A percentile compares a stretch with the other conserved stretches of the same genome.
Conservation (phyloP, 2,113 vertebrate genomes). For the Xenus cinereus region DNA sequence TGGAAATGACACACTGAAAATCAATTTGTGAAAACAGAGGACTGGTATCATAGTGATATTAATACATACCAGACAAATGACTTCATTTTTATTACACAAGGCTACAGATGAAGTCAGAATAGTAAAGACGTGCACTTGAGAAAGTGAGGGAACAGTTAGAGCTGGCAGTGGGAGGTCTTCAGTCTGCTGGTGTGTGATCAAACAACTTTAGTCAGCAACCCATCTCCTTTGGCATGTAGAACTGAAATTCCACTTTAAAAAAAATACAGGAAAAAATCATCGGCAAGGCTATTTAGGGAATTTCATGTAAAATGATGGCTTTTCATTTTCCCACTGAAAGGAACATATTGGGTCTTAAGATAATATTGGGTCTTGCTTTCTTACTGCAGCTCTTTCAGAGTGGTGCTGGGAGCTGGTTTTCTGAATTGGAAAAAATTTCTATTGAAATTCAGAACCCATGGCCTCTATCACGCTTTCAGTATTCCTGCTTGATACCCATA, state of each 20-base stretch:
- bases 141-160: neutral
- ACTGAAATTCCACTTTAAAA: neutral
- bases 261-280: neutral
- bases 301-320: neutral
- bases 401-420: neutral
- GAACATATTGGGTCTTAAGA: neutral
- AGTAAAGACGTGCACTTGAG: neutral
- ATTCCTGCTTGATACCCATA: neutral
- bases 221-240: neutral
- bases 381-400: neutral
- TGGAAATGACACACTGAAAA: constrained; percentile 10
- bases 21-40: constrained; percentile 1
- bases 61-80: constrained; percentile 59
- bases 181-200: neutral
- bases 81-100: constrained; percentile 17
- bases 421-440: neutral
- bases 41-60: neutral
- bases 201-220: neutral
- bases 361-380: neutral
- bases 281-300: neutral
- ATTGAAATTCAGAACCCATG: neutral
- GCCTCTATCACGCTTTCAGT: neutral
- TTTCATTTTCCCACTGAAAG: constrained; percentile 17
- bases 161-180: neutral
- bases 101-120: constrained; percentile 20